These are phyloP conservation scores for Nineta flava DNA, from an alignment of 2,888 invertebrate genomes.

Conservation along the genomic window DNA sequence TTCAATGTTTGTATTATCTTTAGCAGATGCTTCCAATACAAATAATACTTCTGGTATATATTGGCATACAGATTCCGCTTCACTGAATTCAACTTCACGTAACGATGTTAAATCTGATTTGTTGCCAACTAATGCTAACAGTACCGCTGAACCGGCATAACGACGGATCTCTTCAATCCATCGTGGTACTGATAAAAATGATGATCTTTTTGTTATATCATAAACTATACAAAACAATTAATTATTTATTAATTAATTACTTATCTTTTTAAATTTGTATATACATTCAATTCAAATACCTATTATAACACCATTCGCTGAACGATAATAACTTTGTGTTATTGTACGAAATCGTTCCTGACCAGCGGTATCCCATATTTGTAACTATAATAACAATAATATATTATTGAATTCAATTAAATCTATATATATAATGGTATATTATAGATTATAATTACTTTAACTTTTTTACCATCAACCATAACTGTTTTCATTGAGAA, in stretches of 20 bases:
- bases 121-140: constrained; percentile 82
- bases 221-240: constrained; percentile 47
- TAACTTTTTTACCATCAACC: constrained; percentile 87
- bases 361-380: constrained; percentile 96
- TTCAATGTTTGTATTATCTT: constrained; percentile 82
- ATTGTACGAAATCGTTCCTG: constrained; percentile 94
- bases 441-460: constrained; percentile 39
- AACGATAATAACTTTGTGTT: constrained; percentile 93
- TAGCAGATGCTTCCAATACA: constrained; percentile 79
- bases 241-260: background rate
- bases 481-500: constrained; percentile 96
- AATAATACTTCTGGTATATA: constrained; percentile 75
- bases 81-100: constrained; percentile 70
- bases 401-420: background rate
- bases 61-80: constrained; percentile 74
- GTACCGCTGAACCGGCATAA: constrained; percentile 84
- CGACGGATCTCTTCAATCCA: constrained; percentile 94
- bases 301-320: constrained; percentile 91
- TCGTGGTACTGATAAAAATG: constrained; percentile 79
- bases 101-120: constrained; percentile 73
- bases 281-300: constrained; percentile 31
- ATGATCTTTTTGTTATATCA: constrained; percentile 85
- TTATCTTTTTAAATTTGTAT: constrained; percentile 5
- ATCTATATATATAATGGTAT: background rate
- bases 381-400: constrained; percentile 41